A percentile compares a stretch with the other conserved stretches of the same genome.
These are phyloP conservation scores for Meloe dianella DNA, from an alignment of 2,888 invertebrate genomes.

Conservation along the genomic window DNA sequence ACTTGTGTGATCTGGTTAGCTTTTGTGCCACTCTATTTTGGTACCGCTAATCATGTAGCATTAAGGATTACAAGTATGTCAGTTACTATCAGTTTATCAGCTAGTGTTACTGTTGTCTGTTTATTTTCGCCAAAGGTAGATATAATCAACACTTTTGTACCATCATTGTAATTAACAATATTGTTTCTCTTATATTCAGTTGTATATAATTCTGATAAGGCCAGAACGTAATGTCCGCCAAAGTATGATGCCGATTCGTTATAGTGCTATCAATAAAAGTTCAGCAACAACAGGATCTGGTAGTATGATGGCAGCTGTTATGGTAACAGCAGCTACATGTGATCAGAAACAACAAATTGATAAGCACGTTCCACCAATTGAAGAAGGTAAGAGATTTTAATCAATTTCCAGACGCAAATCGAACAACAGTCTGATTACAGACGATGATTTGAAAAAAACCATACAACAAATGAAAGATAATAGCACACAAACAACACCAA, in stretches of 20 bases:
- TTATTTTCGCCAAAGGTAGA: slow-evolving; percentile 85
- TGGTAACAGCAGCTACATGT: slow-evolving; percentile 71
- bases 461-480: slow-evolving; percentile 53
- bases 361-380: slow-evolving; percentile 65
- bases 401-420: background rate
- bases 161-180: background rate
- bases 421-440: slow-evolving; percentile 19
- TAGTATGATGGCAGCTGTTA: slow-evolving; percentile 73
- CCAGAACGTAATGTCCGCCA: slow-evolving; percentile 90
- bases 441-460: slow-evolving; percentile 31
- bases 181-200: slow-evolving; percentile 60
- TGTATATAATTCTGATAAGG: slow-evolving; percentile 87
- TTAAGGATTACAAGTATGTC: slow-evolving; percentile 94
- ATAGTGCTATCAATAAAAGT: slow-evolving; percentile 68
- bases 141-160: background rate
- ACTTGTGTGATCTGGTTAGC: slow-evolving; percentile 98
- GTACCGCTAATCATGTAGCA: slow-evolving; percentile 91
- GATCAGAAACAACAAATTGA: slow-evolving; percentile 71
- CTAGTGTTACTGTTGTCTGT: slow-evolving; percentile 91
- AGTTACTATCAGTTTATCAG: slow-evolving; percentile 92
- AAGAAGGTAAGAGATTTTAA: slow-evolving; percentile 33
- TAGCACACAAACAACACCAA: slow-evolving; percentile 55
- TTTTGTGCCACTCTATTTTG: slow-evolving; percentile 96
- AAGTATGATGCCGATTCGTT: slow-evolving; percentile 80
- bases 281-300: slow-evolving; percentile 66